Base-by-base conservation (phyloP, 2,113 vertebrate genomes). In the Neotoma lepida region DNA sequence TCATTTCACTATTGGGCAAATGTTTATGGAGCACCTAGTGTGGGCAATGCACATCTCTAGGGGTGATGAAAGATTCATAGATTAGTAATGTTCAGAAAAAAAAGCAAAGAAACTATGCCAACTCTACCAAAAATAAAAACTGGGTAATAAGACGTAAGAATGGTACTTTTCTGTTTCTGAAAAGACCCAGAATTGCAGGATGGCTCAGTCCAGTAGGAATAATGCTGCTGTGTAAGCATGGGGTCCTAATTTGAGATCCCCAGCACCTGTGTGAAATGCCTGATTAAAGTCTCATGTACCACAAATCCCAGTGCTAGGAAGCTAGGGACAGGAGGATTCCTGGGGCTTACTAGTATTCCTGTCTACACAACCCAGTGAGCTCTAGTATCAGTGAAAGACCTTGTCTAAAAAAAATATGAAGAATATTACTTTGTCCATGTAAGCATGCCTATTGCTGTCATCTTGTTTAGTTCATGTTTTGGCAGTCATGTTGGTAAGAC, bases 1-100 rank as follows among this genome's bases (percentile, higher is more conserved):
- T 9, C 24, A 24, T 91, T 93, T 92, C 26, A 95, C 41, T 91
- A 54, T 84, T 92, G 94, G 84, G 12, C 78, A 90, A 96, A 95
- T 76, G 44, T 74, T 95, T 96, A 51, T 51, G 35, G 24, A 68
- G 12, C 14, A 58, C 39, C n/a, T 58, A 33, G 22, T 80, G 51
- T 85, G n/a, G 41, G 9, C 7, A 91, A 88, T 77, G 41, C 76
- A 28, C 0, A 88, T 9, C 63, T 86, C 90, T 90, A 88, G 33
- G 22, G 6, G 1, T n/a, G 90, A 33, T 26, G 17, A 94, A 33
- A 54, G 35, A 85, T 73, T 4, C 1, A 22, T 20, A 26, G 15
- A 41, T 63, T 49, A 64, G 1, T 70, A 70, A 84, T 78, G 51
- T 56, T 56, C 9, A 56, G n/a, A 71, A 88, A 54, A 6, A 64